phyloP scores from a whole-genome alignment of 1,140 invertebrate genomes.

The Papilio dardanus region DNA sequence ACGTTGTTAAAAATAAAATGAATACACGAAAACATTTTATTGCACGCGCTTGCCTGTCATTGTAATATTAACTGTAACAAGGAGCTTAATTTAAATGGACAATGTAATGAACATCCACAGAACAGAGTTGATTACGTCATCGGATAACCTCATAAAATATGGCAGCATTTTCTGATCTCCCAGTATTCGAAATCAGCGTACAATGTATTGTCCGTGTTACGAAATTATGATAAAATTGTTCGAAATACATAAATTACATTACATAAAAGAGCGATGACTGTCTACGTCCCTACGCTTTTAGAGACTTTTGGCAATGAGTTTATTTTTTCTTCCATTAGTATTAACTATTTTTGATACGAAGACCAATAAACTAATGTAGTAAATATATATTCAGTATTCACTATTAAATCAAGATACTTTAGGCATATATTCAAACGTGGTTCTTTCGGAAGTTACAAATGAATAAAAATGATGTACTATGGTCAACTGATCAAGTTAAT shows the following conservation, averaged over 20 bases:
- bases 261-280: conserved; percentile 5
- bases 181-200: not conserved
- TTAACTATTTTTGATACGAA: too few species aligned
- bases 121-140: not conserved
- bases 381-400: not conserved
- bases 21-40: too few species aligned
- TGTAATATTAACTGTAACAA: too few species aligned
- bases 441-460: not conserved
- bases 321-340: not conserved
- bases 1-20: too few species aligned
- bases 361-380: not conserved
- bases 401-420: not conserved
- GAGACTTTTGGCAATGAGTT: not conserved
- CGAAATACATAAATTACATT: conserved; percentile 9
- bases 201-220: not conserved
- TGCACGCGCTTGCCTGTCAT: too few species aligned
- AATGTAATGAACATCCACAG: not conserved
- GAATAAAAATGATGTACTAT: not conserved
- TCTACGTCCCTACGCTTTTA: too few species aligned
- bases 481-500: too few species aligned
- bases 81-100: not conserved
- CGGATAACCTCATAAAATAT: not conserved
- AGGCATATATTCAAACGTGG: not conserved
- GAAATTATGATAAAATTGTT: not conserved
- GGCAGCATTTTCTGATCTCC: not conserved